Conservation (phyloP, 2,797 vertebrate genomes). For the Emydoidea blandingii region DNA sequence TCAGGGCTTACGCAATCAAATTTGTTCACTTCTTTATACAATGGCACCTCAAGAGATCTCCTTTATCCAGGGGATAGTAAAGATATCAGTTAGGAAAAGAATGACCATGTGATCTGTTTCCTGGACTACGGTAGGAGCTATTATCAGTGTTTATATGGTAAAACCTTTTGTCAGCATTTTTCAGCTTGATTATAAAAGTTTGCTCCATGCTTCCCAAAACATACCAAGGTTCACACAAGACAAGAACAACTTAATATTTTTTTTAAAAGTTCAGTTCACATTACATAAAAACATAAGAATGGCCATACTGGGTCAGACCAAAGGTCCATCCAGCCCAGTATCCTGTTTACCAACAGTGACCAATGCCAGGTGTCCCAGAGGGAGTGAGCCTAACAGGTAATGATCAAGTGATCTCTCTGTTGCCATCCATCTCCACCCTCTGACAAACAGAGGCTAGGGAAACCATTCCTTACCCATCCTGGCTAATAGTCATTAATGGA, state of each 20-base stretch:
- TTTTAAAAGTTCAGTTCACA: background rate
- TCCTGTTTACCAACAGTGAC: no score
- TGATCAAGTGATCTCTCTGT: no score
- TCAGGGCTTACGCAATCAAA: background rate
- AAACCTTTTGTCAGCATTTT: background rate
- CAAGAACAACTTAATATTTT: background rate
- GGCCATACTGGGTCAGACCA: no score
- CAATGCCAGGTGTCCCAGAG: no score
- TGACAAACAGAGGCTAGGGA: no score
- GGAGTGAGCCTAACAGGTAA: no score
- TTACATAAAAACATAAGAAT: no score
- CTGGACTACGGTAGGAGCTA: background rate
- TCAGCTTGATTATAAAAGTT: background rate
- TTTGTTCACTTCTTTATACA: background rate
- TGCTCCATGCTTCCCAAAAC: background rate
- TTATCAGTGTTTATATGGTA: background rate
- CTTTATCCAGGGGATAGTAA: background rate
- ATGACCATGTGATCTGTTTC: background rate
- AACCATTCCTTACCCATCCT: no score
- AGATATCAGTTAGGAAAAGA: background rate
- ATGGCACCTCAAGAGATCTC: background rate
- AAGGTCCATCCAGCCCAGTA: no score
- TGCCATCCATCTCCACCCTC: no score
- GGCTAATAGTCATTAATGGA: no score
- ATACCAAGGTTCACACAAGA: background rate